These are phyloP conservation scores for Squalus acanthias DNA, from an alignment of 2,797 vertebrate genomes.

Conservation along the genomic window DNA sequence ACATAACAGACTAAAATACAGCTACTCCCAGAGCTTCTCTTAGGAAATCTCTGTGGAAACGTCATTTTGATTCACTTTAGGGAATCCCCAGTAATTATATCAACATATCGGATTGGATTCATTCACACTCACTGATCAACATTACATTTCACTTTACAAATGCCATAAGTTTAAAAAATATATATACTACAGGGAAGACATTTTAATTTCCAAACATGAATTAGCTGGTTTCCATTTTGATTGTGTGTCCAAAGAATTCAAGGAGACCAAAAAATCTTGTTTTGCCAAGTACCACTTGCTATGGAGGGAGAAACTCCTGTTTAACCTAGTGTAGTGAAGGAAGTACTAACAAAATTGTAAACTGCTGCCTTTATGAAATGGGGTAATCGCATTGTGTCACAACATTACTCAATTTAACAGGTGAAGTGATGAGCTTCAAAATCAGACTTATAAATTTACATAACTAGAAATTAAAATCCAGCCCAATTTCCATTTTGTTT, in stretches of 20 bases:
- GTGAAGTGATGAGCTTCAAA: not conserved
- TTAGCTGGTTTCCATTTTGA: not conserved
- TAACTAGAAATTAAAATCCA: not conserved
- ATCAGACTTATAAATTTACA: not conserved
- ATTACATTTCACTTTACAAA: not conserved
- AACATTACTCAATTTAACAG: not conserved
- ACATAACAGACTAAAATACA: not conserved
- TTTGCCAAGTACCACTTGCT: not conserved
- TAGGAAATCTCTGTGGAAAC: not conserved
- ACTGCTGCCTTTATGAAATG: not conserved
- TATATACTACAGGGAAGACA: not conserved
- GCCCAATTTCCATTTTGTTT: not conserved
- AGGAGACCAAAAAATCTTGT: not conserved
- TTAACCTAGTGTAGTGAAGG: not conserved
- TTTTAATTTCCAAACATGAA: conserved; percentile 8
- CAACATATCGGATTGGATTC: not conserved
- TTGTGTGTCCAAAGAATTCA: not conserved
- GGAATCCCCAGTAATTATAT: not conserved
- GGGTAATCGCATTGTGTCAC: not conserved
- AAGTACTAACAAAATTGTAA: not conserved
- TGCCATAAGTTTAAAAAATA: not conserved
- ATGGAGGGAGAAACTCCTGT: not conserved
- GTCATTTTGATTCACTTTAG: not conserved
- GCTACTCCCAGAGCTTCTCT: not conserved
- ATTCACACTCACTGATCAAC: not conserved